phyloP scores from a whole-genome alignment of 1,140 invertebrate genomes.

The Rhopalosiphum maidis region DNA sequence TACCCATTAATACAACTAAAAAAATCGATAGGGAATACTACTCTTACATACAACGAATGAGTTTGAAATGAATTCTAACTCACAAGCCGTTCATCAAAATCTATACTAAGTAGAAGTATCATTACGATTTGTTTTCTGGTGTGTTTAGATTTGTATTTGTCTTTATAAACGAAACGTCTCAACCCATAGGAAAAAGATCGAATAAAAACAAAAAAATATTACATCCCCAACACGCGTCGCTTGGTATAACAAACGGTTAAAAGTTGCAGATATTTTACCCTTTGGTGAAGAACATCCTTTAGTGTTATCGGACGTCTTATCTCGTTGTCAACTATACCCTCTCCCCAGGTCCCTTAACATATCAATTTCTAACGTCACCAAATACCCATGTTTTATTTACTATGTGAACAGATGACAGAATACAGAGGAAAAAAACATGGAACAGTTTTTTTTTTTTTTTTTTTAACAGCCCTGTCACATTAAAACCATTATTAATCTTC shows the following conservation, averaged over 20 bases:
- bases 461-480: conserved; percentile 32
- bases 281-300: conserved; percentile 44
- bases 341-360: conserved; percentile 50
- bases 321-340: conserved; percentile 30
- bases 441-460: not conserved
- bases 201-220: conserved; percentile 27
- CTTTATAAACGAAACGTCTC: not conserved
- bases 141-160: conserved; percentile 32
- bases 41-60: not conserved
- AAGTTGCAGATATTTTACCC: conserved; percentile 39
- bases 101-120: not conserved
- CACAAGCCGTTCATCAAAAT: not conserved
- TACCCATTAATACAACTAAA: conserved; percentile 7
- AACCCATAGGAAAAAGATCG: not conserved
- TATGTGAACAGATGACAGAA: conserved; percentile 23
- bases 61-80: not conserved
- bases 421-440: not conserved
- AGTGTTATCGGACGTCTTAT: conserved; percentile 54
- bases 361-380: conserved; percentile 40
- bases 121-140: not conserved
- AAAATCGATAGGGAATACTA: not conserved
- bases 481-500: conserved; percentile 46
- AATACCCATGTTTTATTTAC: conserved; percentile 23
- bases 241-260: conserved; percentile 42
- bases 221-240: not conserved